These are phyloP conservation scores for Triops longicaudatus DNA, from an alignment of 1,140 invertebrate genomes.

Conservation along the genomic window DNA sequence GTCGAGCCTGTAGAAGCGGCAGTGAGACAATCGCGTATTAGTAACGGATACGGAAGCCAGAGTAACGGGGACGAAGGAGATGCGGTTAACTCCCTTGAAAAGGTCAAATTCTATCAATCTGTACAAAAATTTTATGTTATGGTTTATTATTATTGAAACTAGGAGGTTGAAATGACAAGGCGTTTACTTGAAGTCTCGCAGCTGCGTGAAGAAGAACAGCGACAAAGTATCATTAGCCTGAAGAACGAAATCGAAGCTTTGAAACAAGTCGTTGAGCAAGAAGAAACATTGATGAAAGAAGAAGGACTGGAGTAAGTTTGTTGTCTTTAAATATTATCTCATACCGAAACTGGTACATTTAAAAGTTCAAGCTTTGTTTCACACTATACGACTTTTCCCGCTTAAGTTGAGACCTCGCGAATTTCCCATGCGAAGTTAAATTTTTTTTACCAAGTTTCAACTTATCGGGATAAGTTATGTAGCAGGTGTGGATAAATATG, in stretches of 20 bases:
- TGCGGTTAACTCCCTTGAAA: slow-evolving; percentile 22
- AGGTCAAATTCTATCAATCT: neutral
- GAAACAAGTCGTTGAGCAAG: slow-evolving; percentile 23
- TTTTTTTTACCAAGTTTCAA: too few species aligned
- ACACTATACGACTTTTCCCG: too few species aligned
- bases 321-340: too few species aligned
- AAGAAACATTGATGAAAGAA: slow-evolving; percentile 22
- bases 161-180: slow-evolving; percentile 26
- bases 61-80: slow-evolving; percentile 23
- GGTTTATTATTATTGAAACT: neutral
- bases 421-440: too few species aligned
- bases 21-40: slow-evolving; percentile 22
- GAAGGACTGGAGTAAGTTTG: slow-evolving; percentile 20
- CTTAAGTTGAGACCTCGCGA: too few species aligned
- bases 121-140: neutral
- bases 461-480: too few species aligned
- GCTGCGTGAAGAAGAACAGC: slow-evolving; percentile 25
- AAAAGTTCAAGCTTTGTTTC: too few species aligned
- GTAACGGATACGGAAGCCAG: slow-evolving; percentile 18
- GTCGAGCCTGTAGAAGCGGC: slow-evolving; percentile 19
- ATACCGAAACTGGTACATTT: neutral
- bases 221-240: slow-evolving; percentile 20
- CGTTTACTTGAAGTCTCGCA: slow-evolving; percentile 25
- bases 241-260: slow-evolving; percentile 18
- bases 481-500: too few species aligned